A percentile compares a stretch with the other conserved stretches of the same genome.
These are phyloP conservation scores for Malacoraja senta DNA, from an alignment of 2,797 vertebrate species.

Conservation along the genomic window DNA sequence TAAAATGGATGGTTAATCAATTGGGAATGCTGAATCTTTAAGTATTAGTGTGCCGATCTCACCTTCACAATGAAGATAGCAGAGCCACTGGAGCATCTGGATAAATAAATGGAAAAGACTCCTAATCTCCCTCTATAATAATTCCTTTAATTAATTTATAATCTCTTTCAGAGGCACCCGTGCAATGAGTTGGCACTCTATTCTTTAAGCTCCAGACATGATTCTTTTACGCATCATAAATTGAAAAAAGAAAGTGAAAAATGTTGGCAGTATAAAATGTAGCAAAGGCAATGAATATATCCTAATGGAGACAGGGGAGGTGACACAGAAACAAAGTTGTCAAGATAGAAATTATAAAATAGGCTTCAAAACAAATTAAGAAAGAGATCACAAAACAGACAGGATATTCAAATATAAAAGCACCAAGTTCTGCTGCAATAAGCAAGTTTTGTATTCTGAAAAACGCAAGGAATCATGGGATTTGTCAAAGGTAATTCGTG, in stretches of 20 bases:
- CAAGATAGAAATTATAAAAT: too few species aligned
- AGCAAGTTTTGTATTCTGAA: too few species aligned
- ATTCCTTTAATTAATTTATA: background rate
- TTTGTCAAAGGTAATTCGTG: too few species aligned
- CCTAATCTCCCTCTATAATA: background rate
- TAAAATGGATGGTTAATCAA: background rate
- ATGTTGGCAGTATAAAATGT: background rate
- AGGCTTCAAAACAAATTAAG: too few species aligned
- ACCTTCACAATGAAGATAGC: background rate
- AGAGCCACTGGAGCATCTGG: background rate
- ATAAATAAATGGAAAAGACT: background rate
- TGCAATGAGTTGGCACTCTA: background rate
- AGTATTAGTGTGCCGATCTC: background rate
- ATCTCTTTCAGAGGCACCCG: background rate
- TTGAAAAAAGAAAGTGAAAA: background rate
- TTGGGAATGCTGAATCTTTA: background rate
- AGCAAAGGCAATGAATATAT: too few species aligned
- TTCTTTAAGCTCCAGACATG: background rate
- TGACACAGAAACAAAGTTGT: too few species aligned
- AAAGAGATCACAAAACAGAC: too few species aligned
- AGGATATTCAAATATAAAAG: too few species aligned
- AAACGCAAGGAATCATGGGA: too few species aligned
- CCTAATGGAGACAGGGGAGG: too few species aligned
- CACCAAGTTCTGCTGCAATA: too few species aligned
- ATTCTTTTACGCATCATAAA: background rate